A percentile compares a stretch with the other conserved stretches of the same genome.
Evolutionary conservation across 2,113 vertebrate species (phyloP).

Genomic region (Seriola quinqueradiata): DNA sequence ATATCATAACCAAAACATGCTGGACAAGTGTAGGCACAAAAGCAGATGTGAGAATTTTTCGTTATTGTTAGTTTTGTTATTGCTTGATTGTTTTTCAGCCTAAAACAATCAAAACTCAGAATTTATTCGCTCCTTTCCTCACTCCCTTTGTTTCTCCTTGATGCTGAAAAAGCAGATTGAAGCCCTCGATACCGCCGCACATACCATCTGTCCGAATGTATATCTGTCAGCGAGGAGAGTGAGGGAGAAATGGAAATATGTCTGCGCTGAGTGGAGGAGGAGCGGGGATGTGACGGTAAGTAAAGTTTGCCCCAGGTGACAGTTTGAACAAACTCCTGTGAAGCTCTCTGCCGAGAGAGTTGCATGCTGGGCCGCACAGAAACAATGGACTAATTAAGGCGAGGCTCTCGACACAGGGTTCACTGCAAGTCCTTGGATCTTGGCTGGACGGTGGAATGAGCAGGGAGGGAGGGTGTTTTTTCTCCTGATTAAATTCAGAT

Average conservation of each 20-base stretch:
- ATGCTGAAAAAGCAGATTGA: constrained; percentile 68
- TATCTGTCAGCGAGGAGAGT: constrained; percentile 56
- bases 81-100: not conserved
- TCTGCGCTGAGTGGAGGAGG: constrained; percentile 11
- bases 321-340: constrained; percentile 74
- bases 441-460: constrained; percentile 61
- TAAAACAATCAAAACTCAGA: constrained; percentile 59
- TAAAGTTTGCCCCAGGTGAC: constrained; percentile 78
- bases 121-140: constrained; percentile 30
- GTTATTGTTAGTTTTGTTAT: not conserved
- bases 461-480: constrained; percentile 37
- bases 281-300: constrained; percentile 26
- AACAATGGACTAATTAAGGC: constrained; percentile 80
- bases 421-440: constrained; percentile 72
- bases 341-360: constrained; percentile 60
- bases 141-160: not conserved
- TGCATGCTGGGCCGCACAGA: constrained; percentile 66
- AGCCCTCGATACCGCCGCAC: constrained; percentile 49
- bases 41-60: not conserved
- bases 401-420: constrained; percentile 65
- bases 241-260: constrained; percentile 48
- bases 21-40: not conserved
- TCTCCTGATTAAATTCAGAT: constrained; percentile 73
- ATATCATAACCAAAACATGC: not conserved
- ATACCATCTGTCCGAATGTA: constrained; percentile 60